Base-by-base conservation (phyloP, 2,113 vertebrate genomes). In the Paramormyrops kingsleyae region DNA sequence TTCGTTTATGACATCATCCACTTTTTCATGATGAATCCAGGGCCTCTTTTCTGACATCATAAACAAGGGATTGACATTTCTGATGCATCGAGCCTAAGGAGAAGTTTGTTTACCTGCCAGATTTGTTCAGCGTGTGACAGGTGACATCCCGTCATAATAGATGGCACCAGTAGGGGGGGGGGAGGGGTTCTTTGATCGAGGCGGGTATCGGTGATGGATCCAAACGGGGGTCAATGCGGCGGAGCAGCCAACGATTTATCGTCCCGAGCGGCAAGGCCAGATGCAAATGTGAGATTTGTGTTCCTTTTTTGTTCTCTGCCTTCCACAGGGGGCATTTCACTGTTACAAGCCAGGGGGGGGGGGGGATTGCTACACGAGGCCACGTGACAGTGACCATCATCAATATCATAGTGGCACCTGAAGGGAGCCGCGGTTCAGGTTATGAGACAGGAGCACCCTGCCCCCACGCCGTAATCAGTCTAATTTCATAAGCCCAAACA, bases 401-500 rank as follows among this genome's bases (percentile, higher is more conserved):
- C 85, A 17, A 53, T 50, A 87, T 53, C 50, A 19, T 4, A 53
- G 49, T 52, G 3, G 13, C 49, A 87, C 6, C 35, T 7, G 24
- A 12, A 31, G 10, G n/a, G 31, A 42, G 50, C 21, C 10, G 21
- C 1, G 24, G n/a, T 35, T 87, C n/a, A 88, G 52, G 87, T 66
- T 62, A 21, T n/a, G 35, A 19, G 19, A 24, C 52, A 10, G 17
- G 27, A n/a, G 21, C 49, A 47, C 27, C 24, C 19, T 56, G 56
- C 35, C 53, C 53, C 56, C 52, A 35, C 13, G 31, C 17, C 39
- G 4, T 66, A 46, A 66, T 88, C 53, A 66, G 17, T 46, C 39
- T 88, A 88, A 88, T 88, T 88, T 88, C 56, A 44, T 88, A 66
- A 88, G 56, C 87, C 39, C 15, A n/a, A n/a, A 46, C 35, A 10